A percentile compares a stretch with the other conserved stretches of the same genome.
These are phyloP conservation scores for Suillia variegata DNA, from an alignment of 2,888 invertebrate species.

Conservation along the genomic window DNA sequence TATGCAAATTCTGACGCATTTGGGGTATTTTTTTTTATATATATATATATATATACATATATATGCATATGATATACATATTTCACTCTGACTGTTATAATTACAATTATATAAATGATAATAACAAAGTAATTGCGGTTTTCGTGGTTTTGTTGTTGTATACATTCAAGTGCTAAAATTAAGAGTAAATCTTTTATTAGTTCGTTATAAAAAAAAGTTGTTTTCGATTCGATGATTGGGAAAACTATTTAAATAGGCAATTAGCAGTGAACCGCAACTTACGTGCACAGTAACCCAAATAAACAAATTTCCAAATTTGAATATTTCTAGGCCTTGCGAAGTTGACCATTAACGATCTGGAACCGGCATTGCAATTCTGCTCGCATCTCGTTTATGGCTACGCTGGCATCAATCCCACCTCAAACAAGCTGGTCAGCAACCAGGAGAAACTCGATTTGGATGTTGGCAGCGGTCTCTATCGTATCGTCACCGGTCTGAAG, in stretches of 20 bases:
- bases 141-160: neutral
- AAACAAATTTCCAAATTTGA: neutral
- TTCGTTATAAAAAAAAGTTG: no score
- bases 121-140: neutral
- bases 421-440: conserved; percentile 72
- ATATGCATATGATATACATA: no score
- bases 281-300: no score
- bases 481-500: conserved; percentile 73
- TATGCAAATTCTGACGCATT: conserved; percentile 24
- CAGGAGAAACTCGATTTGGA: conserved; percentile 78
- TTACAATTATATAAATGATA: no score
- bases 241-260: neutral
- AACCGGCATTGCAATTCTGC: conserved; percentile 77
- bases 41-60: no score
- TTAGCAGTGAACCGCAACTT: neutral
- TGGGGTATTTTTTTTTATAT: conserved; percentile 21
- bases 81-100: no score
- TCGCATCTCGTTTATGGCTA: conserved; percentile 80
- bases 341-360: conserved; percentile 73
- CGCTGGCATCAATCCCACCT: conserved; percentile 74
- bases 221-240: no score
- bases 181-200: neutral
- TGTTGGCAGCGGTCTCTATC: conserved; percentile 73
- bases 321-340: conserved; percentile 86
- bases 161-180: conserved; percentile 1